phyloP scores from a whole-genome alignment of 2,113 vertebrate species.

The Lethenteron reissneri region DNA sequence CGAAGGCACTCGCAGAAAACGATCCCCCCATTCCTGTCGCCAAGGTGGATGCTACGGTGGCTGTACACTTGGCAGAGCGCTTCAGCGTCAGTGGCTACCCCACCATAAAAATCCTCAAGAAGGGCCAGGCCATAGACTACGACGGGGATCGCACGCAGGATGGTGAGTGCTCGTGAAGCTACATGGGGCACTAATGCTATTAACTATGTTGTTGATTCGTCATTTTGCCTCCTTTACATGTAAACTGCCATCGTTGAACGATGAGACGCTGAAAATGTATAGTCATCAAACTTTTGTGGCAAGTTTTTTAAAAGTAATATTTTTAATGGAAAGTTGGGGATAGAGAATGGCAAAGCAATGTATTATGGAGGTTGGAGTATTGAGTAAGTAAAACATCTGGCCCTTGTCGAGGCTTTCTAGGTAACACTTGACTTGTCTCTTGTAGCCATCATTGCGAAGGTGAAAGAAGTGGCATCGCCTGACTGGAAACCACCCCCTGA shows the following conservation, averaged over 20 bases:
- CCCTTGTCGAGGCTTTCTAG: too few relatives aligned
- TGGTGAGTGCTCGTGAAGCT: slow-evolving; percentile 24
- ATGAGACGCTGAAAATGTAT: too few relatives aligned
- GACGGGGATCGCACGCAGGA: slow-evolving; percentile 53
- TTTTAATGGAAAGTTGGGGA: too few relatives aligned
- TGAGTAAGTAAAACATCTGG: too few relatives aligned
- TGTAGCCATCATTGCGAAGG: slow-evolving; percentile 59
- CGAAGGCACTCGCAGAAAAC: slow-evolving; percentile 44
- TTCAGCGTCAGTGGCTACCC: slow-evolving; percentile 83
- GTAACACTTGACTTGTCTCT: slow-evolving; percentile 12
- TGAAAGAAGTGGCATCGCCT: slow-evolving; percentile 59
- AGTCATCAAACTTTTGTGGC: too few relatives aligned
- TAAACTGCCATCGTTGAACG: too few relatives aligned
- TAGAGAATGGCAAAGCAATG: too few relatives aligned
- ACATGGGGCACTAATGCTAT: too few relatives aligned
- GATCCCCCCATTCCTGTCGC: slow-evolving; percentile 71
- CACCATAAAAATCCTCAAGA: slow-evolving; percentile 86
- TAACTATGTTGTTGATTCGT: too few relatives aligned
- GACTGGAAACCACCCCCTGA: slow-evolving; percentile 73
- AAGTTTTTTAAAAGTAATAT: too few relatives aligned
- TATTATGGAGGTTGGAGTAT: too few relatives aligned
- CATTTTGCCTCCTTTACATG: too few relatives aligned
- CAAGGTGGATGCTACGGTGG: slow-evolving; percentile 63
- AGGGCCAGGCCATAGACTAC: slow-evolving; percentile 62
- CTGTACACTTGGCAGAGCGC: slow-evolving; percentile 30